Conservation (phyloP, 2,797 vertebrate species). For the Pantherophis vulpinus region DNA sequence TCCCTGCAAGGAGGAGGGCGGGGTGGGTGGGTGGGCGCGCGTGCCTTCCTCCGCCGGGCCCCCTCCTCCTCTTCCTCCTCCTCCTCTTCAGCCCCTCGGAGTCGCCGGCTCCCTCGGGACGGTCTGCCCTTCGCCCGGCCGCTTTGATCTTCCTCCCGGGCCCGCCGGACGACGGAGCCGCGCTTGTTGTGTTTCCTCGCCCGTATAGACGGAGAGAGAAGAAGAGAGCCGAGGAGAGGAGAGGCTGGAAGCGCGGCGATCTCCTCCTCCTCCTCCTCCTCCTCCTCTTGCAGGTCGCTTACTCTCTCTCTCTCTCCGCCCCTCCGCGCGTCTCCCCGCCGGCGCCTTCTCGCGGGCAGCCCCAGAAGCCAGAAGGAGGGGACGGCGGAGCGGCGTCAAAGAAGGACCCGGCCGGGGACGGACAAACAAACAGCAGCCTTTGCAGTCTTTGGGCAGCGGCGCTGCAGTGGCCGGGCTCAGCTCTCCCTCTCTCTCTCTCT, state of each 20-base stretch:
- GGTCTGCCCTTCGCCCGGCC: neutral
- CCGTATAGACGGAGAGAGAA: neutral
- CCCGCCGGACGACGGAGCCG: neutral
- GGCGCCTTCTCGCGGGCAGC: neutral
- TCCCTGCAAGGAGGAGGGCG: neutral
- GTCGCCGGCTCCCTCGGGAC: constrained; percentile 39
- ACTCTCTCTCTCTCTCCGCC: neutral
- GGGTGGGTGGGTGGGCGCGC: neutral
- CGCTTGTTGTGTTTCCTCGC: neutral
- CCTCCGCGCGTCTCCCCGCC: neutral
- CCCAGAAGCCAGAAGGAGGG: neutral
- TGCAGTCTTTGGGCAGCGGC: neutral
- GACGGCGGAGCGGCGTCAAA: neutral
- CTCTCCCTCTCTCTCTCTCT: neutral
- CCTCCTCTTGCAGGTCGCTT: neutral
- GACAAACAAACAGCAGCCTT: no score
- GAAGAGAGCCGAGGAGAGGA: neutral
- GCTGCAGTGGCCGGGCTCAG: neutral
- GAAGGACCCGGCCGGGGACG: no score
- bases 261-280: neutral
- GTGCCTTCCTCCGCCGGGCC: neutral
- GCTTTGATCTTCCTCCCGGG: neutral
- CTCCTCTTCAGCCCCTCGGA: constrained; percentile 51
- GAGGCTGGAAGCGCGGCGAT: neutral
- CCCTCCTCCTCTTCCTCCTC: constrained; percentile 27